Evolutionary conservation across 1,140 invertebrate genomes (phyloP).

Genomic region (Apis cerana): DNA sequence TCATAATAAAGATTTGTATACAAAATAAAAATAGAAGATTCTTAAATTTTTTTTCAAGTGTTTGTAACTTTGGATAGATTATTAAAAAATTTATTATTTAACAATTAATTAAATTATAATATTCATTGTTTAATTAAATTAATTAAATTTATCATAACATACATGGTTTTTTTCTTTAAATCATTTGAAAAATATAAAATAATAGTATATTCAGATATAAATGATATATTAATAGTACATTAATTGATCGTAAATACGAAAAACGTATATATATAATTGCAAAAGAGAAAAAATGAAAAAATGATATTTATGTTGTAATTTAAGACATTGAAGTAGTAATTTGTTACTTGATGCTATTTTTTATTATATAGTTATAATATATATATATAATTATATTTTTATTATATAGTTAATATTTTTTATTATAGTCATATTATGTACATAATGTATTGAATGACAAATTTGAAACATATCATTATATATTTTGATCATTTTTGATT

Average conservation of each 20-base stretch:
- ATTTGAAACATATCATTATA: too few species aligned
- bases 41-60: not conserved
- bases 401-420: not conserved
- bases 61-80: not conserved
- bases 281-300: too few species aligned
- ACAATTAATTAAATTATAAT: not conserved
- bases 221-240: not conserved
- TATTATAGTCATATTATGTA: not conserved
- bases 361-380: not conserved
- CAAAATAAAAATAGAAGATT: not conserved
- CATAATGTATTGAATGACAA: too few species aligned
- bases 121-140: not conserved
- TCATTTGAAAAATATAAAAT: not conserved
- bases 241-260: too few species aligned
- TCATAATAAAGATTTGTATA: not conserved
- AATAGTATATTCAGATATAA: not conserved
- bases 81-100: not conserved
- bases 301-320: too few species aligned
- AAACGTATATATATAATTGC: not conserved
- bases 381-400: not conserved
- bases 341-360: too few species aligned
- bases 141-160: too few species aligned
- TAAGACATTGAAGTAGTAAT: too few species aligned
- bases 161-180: not conserved
- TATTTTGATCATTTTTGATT: too few species aligned